phyloP scores from a whole-genome alignment of 2,797 vertebrate genomes.

The Iguana delicatissima region DNA sequence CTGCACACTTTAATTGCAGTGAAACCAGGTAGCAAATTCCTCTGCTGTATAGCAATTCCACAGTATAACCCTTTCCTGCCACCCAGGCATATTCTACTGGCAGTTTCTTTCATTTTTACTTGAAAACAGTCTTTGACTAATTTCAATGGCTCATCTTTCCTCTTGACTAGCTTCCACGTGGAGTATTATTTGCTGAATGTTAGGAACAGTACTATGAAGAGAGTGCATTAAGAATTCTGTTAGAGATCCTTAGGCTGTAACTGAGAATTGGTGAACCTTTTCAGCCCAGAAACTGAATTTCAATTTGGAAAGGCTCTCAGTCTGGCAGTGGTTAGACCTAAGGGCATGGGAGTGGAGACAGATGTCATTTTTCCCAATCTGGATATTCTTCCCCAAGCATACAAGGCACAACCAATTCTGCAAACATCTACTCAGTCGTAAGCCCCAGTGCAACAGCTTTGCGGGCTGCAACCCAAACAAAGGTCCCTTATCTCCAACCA shows the following conservation, averaged over 20 bases:
- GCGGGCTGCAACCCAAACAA: not conserved
- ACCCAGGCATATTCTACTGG: not conserved
- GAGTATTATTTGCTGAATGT: not conserved
- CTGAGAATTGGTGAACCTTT: not conserved
- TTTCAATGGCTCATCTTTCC: not conserved
- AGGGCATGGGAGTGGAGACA: not conserved
- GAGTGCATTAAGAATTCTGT: not conserved
- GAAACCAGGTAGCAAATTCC: rapidly evolving
- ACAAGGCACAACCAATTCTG: not conserved
- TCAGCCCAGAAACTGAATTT: not conserved
- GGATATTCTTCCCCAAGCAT: not conserved
- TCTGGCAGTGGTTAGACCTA: not conserved
- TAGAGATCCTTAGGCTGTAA: not conserved
- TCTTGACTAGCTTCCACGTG: not conserved
- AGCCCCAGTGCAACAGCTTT: not conserved
- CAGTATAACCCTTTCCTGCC: not conserved
- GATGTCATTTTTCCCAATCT: not conserved
- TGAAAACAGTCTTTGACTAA: not conserved
- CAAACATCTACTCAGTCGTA: not conserved
- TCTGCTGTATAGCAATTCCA: not conserved
- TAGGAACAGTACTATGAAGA: not conserved
- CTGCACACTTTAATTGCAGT: not conserved
- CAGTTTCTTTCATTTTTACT: not conserved
- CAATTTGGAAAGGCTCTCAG: not conserved
- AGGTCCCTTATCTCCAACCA: not conserved